Evolutionary conservation across 1,140 invertebrate species (phyloP).

Genomic region (Andrena cerasifolii): DNA sequence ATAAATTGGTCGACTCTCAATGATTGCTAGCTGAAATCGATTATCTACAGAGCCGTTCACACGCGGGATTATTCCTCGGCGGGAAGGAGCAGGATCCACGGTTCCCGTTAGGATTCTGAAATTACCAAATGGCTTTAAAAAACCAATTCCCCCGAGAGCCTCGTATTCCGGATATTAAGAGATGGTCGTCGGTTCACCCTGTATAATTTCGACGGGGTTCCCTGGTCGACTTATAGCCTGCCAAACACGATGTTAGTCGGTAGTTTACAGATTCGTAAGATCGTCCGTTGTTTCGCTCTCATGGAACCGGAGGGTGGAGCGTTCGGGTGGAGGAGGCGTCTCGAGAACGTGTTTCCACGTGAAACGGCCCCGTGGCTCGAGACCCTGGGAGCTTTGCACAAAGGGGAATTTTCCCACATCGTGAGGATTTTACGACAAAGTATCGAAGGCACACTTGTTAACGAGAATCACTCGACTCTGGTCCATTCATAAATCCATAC

Average conservation of each 20-base stretch:
- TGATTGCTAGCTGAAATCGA: background rate
- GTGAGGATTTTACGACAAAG: background rate
- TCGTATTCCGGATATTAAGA: conserved; percentile 20
- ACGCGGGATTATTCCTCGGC: too few species aligned
- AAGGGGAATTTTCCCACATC: background rate
- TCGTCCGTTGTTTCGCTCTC: conserved; percentile 49
- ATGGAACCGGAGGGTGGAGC: conserved; percentile 52
- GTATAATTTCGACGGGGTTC: conserved; percentile 49
- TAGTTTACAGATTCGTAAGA: conserved; percentile 51
- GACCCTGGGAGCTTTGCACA: background rate
- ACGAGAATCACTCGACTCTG: background rate
- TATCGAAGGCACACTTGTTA: background rate
- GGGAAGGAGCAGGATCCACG: too few species aligned
- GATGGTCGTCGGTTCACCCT: conserved; percentile 29
- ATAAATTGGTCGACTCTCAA: background rate
- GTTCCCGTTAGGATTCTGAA: too few species aligned
- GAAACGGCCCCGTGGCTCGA: background rate
- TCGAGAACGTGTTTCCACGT: conserved; percentile 20
- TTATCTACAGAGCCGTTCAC: too few species aligned
- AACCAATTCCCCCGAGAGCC: background rate
- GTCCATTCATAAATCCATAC: conserved; percentile 3
- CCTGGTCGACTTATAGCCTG: background rate
- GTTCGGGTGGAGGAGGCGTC: conserved; percentile 25
- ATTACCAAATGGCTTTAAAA: background rate
- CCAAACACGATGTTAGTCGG: conserved; percentile 17